These are phyloP conservation scores for Dasysyrphus albostriatus DNA, from an alignment of 2,888 invertebrate species.

Conservation along the genomic window DNA sequence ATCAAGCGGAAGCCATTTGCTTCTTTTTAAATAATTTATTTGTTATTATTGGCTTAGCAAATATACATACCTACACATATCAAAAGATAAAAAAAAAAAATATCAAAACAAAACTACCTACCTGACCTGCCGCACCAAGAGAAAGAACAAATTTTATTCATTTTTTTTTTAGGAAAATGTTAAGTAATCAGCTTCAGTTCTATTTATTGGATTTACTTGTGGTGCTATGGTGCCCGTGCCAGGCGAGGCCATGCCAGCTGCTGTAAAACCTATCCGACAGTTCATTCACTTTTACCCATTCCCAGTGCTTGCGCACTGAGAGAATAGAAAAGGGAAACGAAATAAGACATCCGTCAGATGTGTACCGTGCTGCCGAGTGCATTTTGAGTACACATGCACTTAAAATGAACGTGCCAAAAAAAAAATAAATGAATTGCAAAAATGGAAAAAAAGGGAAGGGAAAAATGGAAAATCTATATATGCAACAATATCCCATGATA, in stretches of 20 bases:
- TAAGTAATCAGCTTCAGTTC: slow-evolving; percentile 22
- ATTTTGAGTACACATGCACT: slow-evolving; percentile 62
- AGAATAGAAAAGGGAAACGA: slow-evolving; percentile 14
- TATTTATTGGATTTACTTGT: slow-evolving; percentile 11
- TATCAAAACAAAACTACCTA: slow-evolving; percentile 16
- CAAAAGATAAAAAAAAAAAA: slow-evolving; percentile 3
- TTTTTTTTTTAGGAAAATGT: background rate
- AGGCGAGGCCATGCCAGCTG: slow-evolving; percentile 24
- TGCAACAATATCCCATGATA: background rate
- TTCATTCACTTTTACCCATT: slow-evolving; percentile 61
- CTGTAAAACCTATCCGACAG: slow-evolving; percentile 21
- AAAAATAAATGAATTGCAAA: slow-evolving; percentile 5
- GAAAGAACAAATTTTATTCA: slow-evolving; percentile 8
- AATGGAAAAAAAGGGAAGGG: background rate
- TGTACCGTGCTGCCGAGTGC: slow-evolving; percentile 56
- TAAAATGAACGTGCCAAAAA: slow-evolving; percentile 57
- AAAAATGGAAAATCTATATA: background rate
- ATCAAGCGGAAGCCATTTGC: slow-evolving; percentile 5
- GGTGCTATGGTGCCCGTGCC: background rate
- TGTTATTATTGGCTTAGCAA: slow-evolving; percentile 2
- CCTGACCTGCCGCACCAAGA: slow-evolving; percentile 43
- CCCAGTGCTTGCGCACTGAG: slow-evolving; percentile 56
- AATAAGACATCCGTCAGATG: slow-evolving; percentile 30
- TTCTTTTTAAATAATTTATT: background rate
- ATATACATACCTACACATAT: background rate